Percentiles rank a stretch among this genome's conserved stretches.
Conservation (phyloP, 37 sponge, comb jelly and placozoan species). For the Mnemiopsis leidyi region DNA sequence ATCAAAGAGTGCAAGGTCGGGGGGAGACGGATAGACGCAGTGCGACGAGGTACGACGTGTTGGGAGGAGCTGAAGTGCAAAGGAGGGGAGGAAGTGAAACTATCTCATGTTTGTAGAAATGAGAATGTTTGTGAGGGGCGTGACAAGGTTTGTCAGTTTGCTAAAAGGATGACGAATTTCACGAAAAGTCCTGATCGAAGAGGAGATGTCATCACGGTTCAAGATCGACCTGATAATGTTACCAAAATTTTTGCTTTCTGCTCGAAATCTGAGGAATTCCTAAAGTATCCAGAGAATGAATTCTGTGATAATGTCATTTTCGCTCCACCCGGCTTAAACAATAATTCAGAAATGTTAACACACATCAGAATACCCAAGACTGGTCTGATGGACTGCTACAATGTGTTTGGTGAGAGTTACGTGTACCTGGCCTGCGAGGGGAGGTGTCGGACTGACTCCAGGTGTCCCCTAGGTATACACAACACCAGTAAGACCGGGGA, state of each 20-base stretch:
- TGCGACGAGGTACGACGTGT: neutral
- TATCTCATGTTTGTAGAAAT: neutral
- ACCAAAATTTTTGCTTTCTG: neutral
- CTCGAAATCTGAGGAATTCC: neutral
- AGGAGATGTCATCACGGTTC: neutral
- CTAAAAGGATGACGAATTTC: no score
- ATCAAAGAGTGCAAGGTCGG: no score
- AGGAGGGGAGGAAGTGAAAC: neutral
- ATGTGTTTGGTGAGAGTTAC: neutral
- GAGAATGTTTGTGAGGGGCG: neutral
- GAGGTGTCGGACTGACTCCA: neutral
- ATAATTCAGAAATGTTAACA: neutral
- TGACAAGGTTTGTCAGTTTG: neutral
- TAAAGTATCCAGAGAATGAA: neutral
- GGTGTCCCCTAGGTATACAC: neutral
- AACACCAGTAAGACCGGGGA: neutral
- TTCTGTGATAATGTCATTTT: neutral
- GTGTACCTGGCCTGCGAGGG: neutral
- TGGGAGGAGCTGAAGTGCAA: neutral
- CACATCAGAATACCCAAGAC: neutral
- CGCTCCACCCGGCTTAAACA: neutral
- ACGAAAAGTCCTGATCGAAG: neutral
- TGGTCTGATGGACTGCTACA: neutral
- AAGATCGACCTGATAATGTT: neutral
- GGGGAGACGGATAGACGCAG: no score